Evolutionary conservation across 2,113 vertebrate species (phyloP), one percentile per base, ranked within the genome.

Genomic region (Plectropomus leopardus): DNA sequence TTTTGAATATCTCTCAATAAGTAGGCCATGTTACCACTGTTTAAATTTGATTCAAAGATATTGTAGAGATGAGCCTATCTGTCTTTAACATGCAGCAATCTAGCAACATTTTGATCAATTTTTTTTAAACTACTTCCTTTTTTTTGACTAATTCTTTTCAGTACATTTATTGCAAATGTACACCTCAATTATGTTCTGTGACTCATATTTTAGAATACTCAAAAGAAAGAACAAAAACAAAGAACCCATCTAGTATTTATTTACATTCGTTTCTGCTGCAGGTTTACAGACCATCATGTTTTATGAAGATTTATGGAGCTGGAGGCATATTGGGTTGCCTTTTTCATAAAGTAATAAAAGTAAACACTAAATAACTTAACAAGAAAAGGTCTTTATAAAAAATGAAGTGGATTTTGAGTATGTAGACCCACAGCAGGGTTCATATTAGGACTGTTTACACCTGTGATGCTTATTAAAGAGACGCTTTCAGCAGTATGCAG

Each of bases 401-500:
- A 64, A 23, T 0, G 0, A 17, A 30, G 1, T 47, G 36, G 4
- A 36, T 68, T 53, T 70, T 50, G 24, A 26, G 2, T 40, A 4
- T 11, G 54, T 48, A 7, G 23, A 40, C 13, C 23, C 13, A 30
- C 14, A 54, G 34, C 26, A n/a, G 50, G 14, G 16, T 32, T 69
- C 53, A 21, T 44, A 3, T 24, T 54, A 42, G 45, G 7, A 5
- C 8, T 48, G 23, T 78, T 63, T 48, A 9, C 57, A 78, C n/a
- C 78, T 82, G 30, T 66, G 57, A 36, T 72, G 40, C 11, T 77
- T 42, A 58, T 21, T 65, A 57, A 7, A 60, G 42, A 64, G 53
- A 47, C 48, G 55, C 64, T 66, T 76, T 42, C 40, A 63, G 55
- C 47, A 70, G 75, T 73, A 58, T 80, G 34, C 80, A 89, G 71